phyloP scores from a whole-genome alignment of 2,888 invertebrate species.

The Teleogryllus oceanicus region DNA sequence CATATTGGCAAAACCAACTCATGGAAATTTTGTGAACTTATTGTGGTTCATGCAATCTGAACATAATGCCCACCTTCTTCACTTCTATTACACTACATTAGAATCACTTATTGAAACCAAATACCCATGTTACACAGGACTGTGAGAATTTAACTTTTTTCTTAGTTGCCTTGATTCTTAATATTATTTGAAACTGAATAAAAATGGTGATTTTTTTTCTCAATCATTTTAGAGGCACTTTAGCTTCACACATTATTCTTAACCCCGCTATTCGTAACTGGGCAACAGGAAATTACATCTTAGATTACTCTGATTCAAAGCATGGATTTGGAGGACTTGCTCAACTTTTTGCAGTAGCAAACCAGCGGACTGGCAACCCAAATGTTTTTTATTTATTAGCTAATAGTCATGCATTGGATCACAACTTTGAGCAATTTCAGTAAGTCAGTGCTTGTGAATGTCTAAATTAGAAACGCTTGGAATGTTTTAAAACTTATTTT shows the following conservation, averaged over 20 bases:
- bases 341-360: slow-evolving; percentile 62
- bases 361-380: slow-evolving; percentile 62
- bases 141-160: slow-evolving; percentile 53
- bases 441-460: slow-evolving; percentile 44
- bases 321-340: slow-evolving; percentile 58
- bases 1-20: slow-evolving; percentile 61
- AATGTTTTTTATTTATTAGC: slow-evolving; percentile 58
- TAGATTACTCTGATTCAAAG: slow-evolving; percentile 64
- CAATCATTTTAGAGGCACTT: slow-evolving; percentile 53
- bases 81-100: slow-evolving; percentile 68
- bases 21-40: slow-evolving; percentile 63
- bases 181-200: background rate
- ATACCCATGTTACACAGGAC: slow-evolving; percentile 62
- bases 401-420: slow-evolving; percentile 56
- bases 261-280: slow-evolving; percentile 58
- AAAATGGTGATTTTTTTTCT: background rate
- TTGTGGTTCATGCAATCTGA: slow-evolving; percentile 65
- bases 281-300: slow-evolving; percentile 68
- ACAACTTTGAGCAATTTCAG: slow-evolving; percentile 58
- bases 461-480: slow-evolving; percentile 25
- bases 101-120: slow-evolving; percentile 64
- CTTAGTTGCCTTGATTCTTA: slow-evolving; percentile 5
- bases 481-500: no score
- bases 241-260: slow-evolving; percentile 63
- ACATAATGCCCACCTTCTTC: slow-evolving; percentile 60